A percentile compares a stretch with the other conserved stretches of the same genome.
These are phyloP conservation scores for Epinephelus coioides DNA, from an alignment of 2,797 vertebrate species.

Conservation along the genomic window DNA sequence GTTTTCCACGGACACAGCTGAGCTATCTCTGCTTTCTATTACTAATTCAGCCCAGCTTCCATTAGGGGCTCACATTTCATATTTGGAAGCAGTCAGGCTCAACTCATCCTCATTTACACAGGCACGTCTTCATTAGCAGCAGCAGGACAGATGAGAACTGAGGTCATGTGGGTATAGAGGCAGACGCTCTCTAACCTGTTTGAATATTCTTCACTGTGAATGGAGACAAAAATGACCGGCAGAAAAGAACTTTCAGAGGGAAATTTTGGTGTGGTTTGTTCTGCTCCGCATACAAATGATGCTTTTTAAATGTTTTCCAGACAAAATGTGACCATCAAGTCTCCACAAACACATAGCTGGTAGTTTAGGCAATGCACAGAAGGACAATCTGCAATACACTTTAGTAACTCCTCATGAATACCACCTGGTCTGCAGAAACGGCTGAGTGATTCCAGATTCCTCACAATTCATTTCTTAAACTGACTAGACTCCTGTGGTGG, in stretches of 20 bases:
- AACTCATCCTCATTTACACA: slow-evolving; percentile 48
- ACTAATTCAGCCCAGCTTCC: slow-evolving; percentile 61
- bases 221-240: not conserved
- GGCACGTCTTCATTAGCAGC: slow-evolving; percentile 49
- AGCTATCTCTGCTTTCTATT: slow-evolving; percentile 59
- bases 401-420: slow-evolving; percentile 9
- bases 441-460: not conserved
- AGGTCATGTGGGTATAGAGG: not conserved
- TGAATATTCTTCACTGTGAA: not conserved
- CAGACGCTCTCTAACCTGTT: not conserved
- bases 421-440: not conserved
- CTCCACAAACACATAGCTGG: not conserved
- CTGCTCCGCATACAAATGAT: not conserved
- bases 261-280: not conserved
- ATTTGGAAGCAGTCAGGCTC: slow-evolving; percentile 60
- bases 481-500: not conserved
- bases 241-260: not conserved
- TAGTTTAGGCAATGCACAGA: not conserved
- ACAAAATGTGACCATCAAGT: not conserved
- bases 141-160: slow-evolving; percentile 27
- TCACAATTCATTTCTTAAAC: not conserved
- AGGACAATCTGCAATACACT: not conserved
- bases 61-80: slow-evolving; percentile 63
- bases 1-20: slow-evolving; percentile 36
- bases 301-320: not conserved